Base-by-base conservation (phyloP, 2,888 invertebrate genomes). In the Catotricha subobsoleta region DNA sequence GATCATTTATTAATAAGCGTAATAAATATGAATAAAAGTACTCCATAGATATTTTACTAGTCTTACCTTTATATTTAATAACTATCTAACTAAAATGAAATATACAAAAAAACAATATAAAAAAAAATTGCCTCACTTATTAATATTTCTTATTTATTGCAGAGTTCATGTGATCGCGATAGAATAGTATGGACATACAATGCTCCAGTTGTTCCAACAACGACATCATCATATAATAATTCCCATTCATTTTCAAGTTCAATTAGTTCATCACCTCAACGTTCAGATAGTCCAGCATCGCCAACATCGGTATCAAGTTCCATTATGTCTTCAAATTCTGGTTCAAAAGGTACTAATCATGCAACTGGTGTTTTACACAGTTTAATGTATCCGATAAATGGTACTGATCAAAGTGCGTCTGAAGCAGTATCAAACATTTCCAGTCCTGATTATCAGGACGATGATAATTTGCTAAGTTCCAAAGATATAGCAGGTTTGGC, bases 111-210 rank as follows among this genome's bases (percentile, higher is more conserved):
- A n/a, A n/a, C n/a, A n/a, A n/a, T n/a, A n/a, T n/a, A n/a, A n/a
- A n/a, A n/a, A n/a, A n/a, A n/a, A n/a, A n/a, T 5, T 23, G 23
- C 9, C 9, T 12, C 6, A 13, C n/a, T n/a, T n/a, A n/a, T n/a
- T n/a, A n/a, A n/a, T n/a, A n/a, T n/a, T n/a, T n/a, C n/a, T 28
- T 29, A 18, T 34, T 18, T 10, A 5, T 29, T 31, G 23, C 45
- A 63, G 61, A 57, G 54, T 48, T 62, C 59, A 40, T 35, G 41
- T 29, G 58, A 58, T 53, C 58, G 58, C 44, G 63, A 63, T 60
- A 73, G 86, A 52, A 84, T 87, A 57, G 84, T 87, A 40, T 87
- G 87, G 87, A 87, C 87, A 40, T 87, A 84, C 68, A 88, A 87
- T 67, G 86, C 87, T 44, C 86, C 87, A n/a, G 71, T 41, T 20